Conservation (phyloP, 2,888 invertebrate species). For the Gibbula magus region DNA sequence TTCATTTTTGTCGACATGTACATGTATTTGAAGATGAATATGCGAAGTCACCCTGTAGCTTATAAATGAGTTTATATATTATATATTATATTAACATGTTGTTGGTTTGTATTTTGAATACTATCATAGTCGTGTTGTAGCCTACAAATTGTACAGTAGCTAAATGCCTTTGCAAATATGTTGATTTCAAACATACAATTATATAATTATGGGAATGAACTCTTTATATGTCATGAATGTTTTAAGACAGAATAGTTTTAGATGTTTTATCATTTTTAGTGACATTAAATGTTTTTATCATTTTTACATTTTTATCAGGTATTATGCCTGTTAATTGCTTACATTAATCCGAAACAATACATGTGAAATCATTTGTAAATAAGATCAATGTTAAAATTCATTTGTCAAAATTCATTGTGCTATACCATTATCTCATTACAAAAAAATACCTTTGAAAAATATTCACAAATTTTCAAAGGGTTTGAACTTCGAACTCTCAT, state of each 20-base stretch:
- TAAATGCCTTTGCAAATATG: conserved; percentile 6
- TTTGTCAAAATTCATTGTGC: background rate
- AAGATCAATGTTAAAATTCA: background rate
- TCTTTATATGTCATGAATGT: conserved; percentile 14
- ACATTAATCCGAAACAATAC: background rate
- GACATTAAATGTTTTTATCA: conserved; percentile 19
- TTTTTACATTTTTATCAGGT: background rate
- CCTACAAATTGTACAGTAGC: background rate
- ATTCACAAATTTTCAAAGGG: too few species aligned
- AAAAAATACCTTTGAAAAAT: background rate
- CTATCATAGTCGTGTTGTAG: conserved; percentile 18
- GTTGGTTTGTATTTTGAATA: conserved; percentile 22
- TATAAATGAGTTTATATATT: conserved; percentile 24
- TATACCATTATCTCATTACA: background rate
- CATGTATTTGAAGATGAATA: background rate
- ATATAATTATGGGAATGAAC: conserved; percentile 17
- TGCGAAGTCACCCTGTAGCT: conserved; percentile 22
- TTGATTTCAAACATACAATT: background rate
- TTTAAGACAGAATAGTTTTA: conserved; percentile 8
- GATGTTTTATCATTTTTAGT: conserved; percentile 14
- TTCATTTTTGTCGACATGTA: conserved; percentile 7
- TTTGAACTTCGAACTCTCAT: too few species aligned
- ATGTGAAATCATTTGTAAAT: conserved; percentile 1
- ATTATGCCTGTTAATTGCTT: background rate
- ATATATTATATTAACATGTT: conserved; percentile 27